Base-by-base conservation (phyloP, 2,797 vertebrate species). In the Leontocebus nigricollis region DNA sequence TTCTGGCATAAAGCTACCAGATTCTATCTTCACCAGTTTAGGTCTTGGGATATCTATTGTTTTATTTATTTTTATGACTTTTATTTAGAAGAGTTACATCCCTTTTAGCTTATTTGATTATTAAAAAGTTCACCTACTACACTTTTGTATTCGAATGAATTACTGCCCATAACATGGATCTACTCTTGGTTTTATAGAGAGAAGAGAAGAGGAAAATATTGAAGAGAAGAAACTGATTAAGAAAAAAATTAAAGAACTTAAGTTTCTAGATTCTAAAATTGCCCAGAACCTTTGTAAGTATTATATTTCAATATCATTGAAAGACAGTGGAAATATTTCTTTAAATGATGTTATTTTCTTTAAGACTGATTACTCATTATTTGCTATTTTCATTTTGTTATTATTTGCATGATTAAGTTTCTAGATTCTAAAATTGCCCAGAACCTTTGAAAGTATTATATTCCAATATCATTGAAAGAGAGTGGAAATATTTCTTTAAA, bases 231-330 rank as follows among this genome's bases (percentile, higher is more conserved):
- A 99, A 98, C 98, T 98, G 46, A 98, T 99, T 97, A 99, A 99
- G 98, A 99, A 99, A 98, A 99, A 99, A 98, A 99, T 99, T 98
- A 99, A 99, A 98, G 99, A 99, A 98, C 99, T 99, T 85, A 99
- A 99, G 98, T 99, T 99, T 97, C 98, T 99, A 50, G 99, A 99
- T 98, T 98, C 99, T 33, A 99, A 99, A 99, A 99, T 99, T 97
- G 99, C 99, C 22, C 99, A 99, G 98, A 99, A 99, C 98, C 99
- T 99, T 52, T 99, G 99, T 99, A 98, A 99, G 99, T 99, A 92
- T 91, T 33, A 36, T 76, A 36, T 0, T 73, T 94, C 52, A 79
- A 2, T 97, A 19, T 30, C 30, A 20, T 84, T 81, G 12, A 90
- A 87, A 80, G 41, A 83, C 7, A n/a, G 48, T 36, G 33, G 46